phyloP scores from a whole-genome alignment of 1,140 invertebrate species.

The Thereuonema tuberculata region DNA sequence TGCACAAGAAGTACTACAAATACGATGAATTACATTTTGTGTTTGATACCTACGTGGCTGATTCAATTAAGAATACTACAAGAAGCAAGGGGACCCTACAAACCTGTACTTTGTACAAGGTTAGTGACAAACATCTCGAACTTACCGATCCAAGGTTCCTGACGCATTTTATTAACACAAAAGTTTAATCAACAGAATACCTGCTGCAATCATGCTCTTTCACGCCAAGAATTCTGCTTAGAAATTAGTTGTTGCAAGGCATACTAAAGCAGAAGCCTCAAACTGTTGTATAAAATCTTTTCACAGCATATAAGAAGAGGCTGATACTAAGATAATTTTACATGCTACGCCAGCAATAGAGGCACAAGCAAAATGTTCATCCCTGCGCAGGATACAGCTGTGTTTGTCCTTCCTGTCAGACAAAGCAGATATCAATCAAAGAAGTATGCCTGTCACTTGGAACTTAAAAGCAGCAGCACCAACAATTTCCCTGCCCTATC shows the following conservation, averaged over 20 bases:
- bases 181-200: not conserved
- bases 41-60: too few relatives aligned
- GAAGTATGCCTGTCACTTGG: not conserved
- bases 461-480: too few relatives aligned
- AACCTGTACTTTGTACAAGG: too few relatives aligned
- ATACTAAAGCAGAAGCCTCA: not conserved
- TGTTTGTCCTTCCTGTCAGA: not conserved
- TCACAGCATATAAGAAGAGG: not conserved
- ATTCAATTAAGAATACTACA: too few relatives aligned
- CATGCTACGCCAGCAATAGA: not conserved
- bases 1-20: too few relatives aligned
- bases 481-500: too few relatives aligned
- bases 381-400: not conserved
- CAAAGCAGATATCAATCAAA: not conserved
- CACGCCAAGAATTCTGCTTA: not conserved
- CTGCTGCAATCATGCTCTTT: not conserved
- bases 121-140: too few relatives aligned
- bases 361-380: not conserved
- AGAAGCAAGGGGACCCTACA: too few relatives aligned
- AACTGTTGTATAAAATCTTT: not conserved
- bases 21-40: too few relatives aligned
- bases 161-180: not conserved
- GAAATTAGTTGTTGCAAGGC: not conserved
- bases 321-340: not conserved
- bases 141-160: too few relatives aligned